phyloP scores from a whole-genome alignment of 2,113 vertebrate genomes.

The Taxidea taxus region DNA sequence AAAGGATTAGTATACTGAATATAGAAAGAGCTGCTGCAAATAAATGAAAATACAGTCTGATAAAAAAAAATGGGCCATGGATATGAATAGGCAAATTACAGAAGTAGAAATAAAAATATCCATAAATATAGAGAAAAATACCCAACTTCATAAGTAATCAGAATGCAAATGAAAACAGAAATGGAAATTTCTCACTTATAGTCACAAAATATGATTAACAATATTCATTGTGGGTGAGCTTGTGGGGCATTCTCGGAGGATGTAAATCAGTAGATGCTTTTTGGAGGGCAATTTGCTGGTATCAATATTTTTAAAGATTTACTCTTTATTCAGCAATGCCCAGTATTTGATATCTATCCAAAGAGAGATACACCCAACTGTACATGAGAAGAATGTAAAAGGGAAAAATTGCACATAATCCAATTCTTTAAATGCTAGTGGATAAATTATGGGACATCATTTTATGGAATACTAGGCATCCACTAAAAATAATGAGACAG shows the following conservation, averaged over 20 bases:
- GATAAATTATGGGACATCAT: background rate
- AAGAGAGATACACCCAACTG: background rate
- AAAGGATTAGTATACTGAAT: background rate
- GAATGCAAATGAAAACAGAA: background rate
- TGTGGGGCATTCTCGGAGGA: background rate
- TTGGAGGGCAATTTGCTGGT: background rate
- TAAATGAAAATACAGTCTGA: background rate
- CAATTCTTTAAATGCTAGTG: background rate
- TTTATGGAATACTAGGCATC: background rate
- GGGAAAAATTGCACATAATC: background rate
- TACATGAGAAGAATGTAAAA: background rate
- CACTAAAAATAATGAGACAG: background rate
- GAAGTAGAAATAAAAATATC: constrained; percentile 6
- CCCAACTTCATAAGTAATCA: background rate
- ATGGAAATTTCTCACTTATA: constrained; percentile 13
- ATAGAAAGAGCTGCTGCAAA: background rate
- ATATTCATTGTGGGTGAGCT: background rate
- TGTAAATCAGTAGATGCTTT: background rate
- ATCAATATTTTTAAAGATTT: background rate
- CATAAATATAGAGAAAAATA: background rate
- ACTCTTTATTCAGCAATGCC: background rate
- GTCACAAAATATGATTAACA: background rate
- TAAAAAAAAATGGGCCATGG: background rate
- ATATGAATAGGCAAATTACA: background rate
- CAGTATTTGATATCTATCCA: background rate